Base-by-base conservation (phyloP, 2,888 invertebrate species). In the Dynastes hyllus region DNA sequence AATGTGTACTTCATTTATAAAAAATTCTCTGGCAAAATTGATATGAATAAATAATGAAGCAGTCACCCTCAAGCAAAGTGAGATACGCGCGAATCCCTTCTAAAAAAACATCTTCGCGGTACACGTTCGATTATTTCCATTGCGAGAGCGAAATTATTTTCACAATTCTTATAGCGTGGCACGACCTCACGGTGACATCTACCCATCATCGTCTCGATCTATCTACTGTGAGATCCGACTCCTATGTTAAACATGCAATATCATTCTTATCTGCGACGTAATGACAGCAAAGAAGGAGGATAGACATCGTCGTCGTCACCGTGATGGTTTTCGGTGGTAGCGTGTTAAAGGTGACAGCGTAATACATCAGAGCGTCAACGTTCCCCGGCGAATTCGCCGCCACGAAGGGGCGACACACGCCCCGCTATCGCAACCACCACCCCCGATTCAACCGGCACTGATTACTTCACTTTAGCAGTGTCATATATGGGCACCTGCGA, bases 401-500 rank as follows among this genome's bases (percentile, higher is more conserved):
- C 3, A 29, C 2, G 29, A 27, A 6, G 13, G 40, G 2, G 69
- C 51, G 69, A 45, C 45, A 16, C 55, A 16, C 53, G 5, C 8
- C 55, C 55, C 61, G 61, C 61, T 61, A 45, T 61, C 58, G n/a
- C 63, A 61, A 45, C 61, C 40, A 22, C 61, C 61, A 4, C 77
- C 78, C 78, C 40, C 32, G 71, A 70, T 58, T 71, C 67, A 78
- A 71, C 78, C 78, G 71, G 61, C 78, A 71, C 78, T 78, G 78
- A 78, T 78, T 78, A 78, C 78, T 78, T 78, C 78, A 70, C 78
- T 78, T 65, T 71, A 71, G 63, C 71, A 70, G 70, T 71, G 78
- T 78, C 78, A 71, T 78, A 78, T 69, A 78, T 75, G 73, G 78
- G 71, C 78, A 78, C 78, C 78, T 78, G 78, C 71, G 70, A 69